These are phyloP conservation scores for rat (Rattus norvegicus) DNA, from an alignment of 2,113 vertebrate species.

Conservation along the genomic window GRCr8 NC_086021.1:186019501-186020000, in stretches of 20 bases:
- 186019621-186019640: rapidly evolving
- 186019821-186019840: slow-evolving; percentile 72
- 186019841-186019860: slow-evolving; percentile 75
- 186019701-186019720: background rate
- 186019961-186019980: slow-evolving; percentile 34
- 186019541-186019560: background rate
- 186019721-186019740: slow-evolving; percentile 51
- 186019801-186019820: background rate
- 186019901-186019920: slow-evolving; percentile 71
- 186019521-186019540: background rate
- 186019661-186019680: background rate
- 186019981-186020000: background rate
- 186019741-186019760: slow-evolving; percentile 43
- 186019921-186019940: slow-evolving; percentile 53
- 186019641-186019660: background rate
- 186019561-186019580: background rate
- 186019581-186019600: background rate
- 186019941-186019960: slow-evolving; percentile 59
- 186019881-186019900: slow-evolving; percentile 66
- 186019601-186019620: rapidly evolving
- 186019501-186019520: rapidly evolving
- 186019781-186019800: slow-evolving; percentile 66
- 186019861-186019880: slow-evolving; percentile 71
- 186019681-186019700: background rate
- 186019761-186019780: slow-evolving; percentile 62